phyloP scores from a whole-genome alignment of 2,797 vertebrate species.

The Mus caroli region DNA sequence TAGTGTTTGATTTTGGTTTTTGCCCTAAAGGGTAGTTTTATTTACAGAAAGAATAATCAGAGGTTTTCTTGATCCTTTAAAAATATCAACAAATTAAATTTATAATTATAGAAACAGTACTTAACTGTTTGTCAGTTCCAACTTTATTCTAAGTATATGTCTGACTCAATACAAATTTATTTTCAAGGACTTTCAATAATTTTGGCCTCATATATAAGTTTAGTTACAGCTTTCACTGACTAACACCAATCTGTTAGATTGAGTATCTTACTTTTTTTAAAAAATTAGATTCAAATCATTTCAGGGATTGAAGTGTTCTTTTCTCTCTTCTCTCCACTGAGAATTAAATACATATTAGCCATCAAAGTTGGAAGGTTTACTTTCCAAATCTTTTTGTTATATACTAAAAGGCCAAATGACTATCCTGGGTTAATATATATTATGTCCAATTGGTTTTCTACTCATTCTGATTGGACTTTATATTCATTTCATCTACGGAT shows the following conservation, averaged over 20 bases:
- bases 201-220: neutral
- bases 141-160: neutral
- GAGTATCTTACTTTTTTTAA: neutral
- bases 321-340: neutral
- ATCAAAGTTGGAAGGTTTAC: neutral
- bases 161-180: neutral
- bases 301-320: neutral
- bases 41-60: conserved; percentile 22
- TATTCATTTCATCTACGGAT: neutral
- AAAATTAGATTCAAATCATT: conserved; percentile 25
- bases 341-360: neutral
- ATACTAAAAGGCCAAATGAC: neutral
- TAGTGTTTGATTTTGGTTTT: neutral
- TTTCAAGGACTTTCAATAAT: conserved; percentile 11
- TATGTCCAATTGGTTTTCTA: neutral
- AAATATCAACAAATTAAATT: conserved; percentile 6
- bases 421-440: neutral
- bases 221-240: neutral
- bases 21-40: neutral
- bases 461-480: neutral
- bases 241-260: neutral
- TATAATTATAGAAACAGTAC: neutral
- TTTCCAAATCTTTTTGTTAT: neutral
- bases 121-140: conserved; percentile 1
- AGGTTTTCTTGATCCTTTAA: conserved; percentile 52